Conservation (phyloP, 1,140 invertebrate genomes). For the Drosophila ambigua region DNA sequence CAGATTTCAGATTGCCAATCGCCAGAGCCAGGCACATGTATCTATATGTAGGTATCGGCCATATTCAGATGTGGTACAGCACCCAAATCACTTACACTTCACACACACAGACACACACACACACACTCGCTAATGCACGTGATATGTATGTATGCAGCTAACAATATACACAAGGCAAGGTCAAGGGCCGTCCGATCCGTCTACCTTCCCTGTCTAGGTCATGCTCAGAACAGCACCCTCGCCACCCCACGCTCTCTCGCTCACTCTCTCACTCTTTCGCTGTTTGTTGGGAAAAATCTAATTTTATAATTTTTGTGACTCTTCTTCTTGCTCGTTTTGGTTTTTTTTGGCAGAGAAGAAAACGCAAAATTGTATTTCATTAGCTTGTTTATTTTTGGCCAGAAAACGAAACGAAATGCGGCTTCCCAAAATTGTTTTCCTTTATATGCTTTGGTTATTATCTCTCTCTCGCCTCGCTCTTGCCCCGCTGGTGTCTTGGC, state of each 20-base stretch:
- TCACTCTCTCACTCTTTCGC: not conserved
- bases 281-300: slow-evolving; percentile 32
- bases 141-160: slow-evolving; percentile 5
- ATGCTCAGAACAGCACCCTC: slow-evolving; percentile 47
- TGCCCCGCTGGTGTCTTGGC: slow-evolving; percentile 11
- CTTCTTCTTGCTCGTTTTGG: slow-evolving; percentile 15
- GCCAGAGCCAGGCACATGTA: slow-evolving; percentile 57
- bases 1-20: slow-evolving; percentile 43
- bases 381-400: slow-evolving; percentile 69
- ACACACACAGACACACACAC: slow-evolving; percentile 15
- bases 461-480: slow-evolving; percentile 31
- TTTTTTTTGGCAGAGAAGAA: slow-evolving; percentile 34
- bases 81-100: slow-evolving; percentile 33
- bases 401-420: slow-evolving; percentile 45
- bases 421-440: slow-evolving; percentile 14
- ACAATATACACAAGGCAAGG: slow-evolving; percentile 53
- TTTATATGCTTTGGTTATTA: slow-evolving; percentile 48
- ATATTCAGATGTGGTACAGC: slow-evolving; percentile 24
- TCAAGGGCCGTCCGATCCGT: slow-evolving; percentile 65
- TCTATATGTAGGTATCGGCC: slow-evolving; percentile 71
- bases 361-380: slow-evolving; percentile 44
- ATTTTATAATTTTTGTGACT: slow-evolving; percentile 53
- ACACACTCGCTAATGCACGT: not conserved
- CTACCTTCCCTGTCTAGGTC: slow-evolving; percentile 44
- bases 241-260: not conserved